A percentile compares a stretch with the other conserved stretches of the same genome.
Conservation (phyloP, 2,888 invertebrate genomes). For the Eupithecia subumbrata region DNA sequence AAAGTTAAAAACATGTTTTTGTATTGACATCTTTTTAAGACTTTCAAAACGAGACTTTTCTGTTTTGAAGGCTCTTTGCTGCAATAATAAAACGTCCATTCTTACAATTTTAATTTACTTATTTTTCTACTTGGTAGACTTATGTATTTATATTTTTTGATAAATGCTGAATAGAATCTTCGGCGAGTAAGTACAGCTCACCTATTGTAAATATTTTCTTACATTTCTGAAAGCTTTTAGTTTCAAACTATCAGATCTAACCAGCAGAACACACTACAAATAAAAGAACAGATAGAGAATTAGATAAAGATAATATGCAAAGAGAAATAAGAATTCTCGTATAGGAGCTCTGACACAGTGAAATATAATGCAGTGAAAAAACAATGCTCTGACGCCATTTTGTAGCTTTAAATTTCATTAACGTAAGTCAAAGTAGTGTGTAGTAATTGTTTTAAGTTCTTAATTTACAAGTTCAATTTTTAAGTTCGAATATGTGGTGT, state of each 20-base stretch:
- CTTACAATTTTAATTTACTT: background rate
- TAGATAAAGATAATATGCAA: constrained; percentile 34
- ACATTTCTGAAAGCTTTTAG: constrained; percentile 10
- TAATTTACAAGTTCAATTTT: too few species aligned
- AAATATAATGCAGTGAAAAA: background rate
- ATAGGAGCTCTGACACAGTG: constrained; percentile 43
- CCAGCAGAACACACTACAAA: constrained; percentile 23
- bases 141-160: background rate
- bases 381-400: background rate
- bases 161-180: background rate
- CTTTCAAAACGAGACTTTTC: constrained; percentile 16
- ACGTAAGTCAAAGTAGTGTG: too few species aligned
- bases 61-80: constrained; percentile 12
- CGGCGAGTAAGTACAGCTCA: background rate
- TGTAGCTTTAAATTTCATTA: too few species aligned
- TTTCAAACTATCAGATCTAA: constrained; percentile 12
- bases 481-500: too few species aligned
- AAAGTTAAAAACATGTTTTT: constrained; percentile 42
- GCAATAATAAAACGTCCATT: constrained; percentile 1
- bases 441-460: too few species aligned
- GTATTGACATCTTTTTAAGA: constrained; percentile 40
- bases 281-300: constrained; percentile 26
- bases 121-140: background rate
- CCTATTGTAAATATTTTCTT: background rate
- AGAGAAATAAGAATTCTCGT: constrained; percentile 42